These are phyloP conservation scores for Desoria tigrina DNA, from an alignment of 2,888 invertebrate genomes.

Conservation along the genomic window DNA sequence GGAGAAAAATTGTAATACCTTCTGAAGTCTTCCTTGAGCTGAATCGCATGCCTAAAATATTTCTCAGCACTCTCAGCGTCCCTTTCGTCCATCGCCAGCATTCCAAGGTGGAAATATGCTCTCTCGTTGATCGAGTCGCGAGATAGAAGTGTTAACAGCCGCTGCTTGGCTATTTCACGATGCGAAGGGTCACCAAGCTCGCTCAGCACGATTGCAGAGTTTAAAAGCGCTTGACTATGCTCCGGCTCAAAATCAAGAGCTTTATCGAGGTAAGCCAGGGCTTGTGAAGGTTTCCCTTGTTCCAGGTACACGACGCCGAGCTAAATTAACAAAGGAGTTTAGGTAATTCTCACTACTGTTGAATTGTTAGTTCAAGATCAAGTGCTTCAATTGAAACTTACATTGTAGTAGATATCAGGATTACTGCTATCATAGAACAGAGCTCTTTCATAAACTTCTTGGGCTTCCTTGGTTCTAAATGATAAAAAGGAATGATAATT, in stretches of 20 bases:
- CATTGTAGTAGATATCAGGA: slow-evolving; percentile 92
- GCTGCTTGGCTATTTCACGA: slow-evolving; percentile 66
- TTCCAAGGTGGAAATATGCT: slow-evolving; percentile 91
- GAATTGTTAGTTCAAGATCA: too few species aligned
- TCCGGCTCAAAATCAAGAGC: slow-evolving; percentile 90
- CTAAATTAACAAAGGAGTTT: slow-evolving; percentile 63
- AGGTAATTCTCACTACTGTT: too few species aligned
- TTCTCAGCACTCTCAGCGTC: slow-evolving; percentile 85
- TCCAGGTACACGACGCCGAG: slow-evolving; percentile 92
- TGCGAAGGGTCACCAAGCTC: slow-evolving; percentile 54
- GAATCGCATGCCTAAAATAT: slow-evolving; percentile 86
- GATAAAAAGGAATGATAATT: slow-evolving; percentile 17
- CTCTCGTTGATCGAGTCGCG: slow-evolving; percentile 79
- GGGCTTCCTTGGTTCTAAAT: slow-evolving; percentile 81
- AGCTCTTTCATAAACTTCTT: slow-evolving; percentile 90
- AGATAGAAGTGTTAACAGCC: slow-evolving; percentile 77
- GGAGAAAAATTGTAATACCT: slow-evolving; percentile 32
- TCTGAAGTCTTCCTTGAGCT: slow-evolving; percentile 59
- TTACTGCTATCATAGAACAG: slow-evolving; percentile 89
- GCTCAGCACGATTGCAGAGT: slow-evolving; percentile 87
- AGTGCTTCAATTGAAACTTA: slow-evolving; percentile 62
- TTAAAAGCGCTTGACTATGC: slow-evolving; percentile 89
- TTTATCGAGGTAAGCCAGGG: slow-evolving; percentile 86
- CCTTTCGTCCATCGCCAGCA: slow-evolving; percentile 94
- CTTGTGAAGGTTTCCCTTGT: slow-evolving; percentile 86